Evolutionary conservation across 1,140 invertebrate genomes (phyloP), one percentile per base, ranked within the genome.

Genomic region (Drosophila simulans): DNA sequence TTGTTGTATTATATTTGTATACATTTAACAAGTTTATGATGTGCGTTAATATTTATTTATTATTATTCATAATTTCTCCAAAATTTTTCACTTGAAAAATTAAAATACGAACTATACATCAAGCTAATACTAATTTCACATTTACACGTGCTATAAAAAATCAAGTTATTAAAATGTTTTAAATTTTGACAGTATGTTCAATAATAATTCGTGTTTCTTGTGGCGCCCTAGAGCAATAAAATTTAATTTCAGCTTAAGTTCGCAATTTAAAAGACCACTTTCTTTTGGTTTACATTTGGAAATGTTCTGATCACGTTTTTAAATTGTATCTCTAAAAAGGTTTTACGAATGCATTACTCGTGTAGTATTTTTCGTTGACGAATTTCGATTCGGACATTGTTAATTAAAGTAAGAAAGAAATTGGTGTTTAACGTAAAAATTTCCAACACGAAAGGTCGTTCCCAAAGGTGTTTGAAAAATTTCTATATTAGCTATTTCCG

Each of bases 81-180:
- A 43, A 37, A 27, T 17, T 15, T 55, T 37, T 20, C 39, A 40
- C 11, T 53, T 72, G n/a, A 73, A 77, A 86, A 85, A 85, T 31
- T 8, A 31, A 31, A 31, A 10, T 31, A 75, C 74, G 69, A 82
- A 70, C 73, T 77, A 69, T 45, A 55, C 40, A 43, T 70, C 35
- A 42, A 51, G 55, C 39, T 62, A 48, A 46, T 55, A 60, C 72
- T 60, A 63, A 31, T 10, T 31, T 8, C 49, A 73, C 64, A 74
- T 77, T 70, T 62, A 75, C 57, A 77, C 49, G 69, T 65, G 49
- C 57, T 78, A 88, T 76, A 86, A 88, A 86, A 86, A 82, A 82
- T 22, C 57, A 69, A 82, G 57, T 78, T 82, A 31, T 31, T 78
- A 77, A 81, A 88, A 83, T 84, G 84, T 79, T 68, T 34, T 20